These are phyloP conservation scores for Amblyjoppa proteus DNA, from an alignment of 2,888 invertebrate genomes.

Conservation along the genomic window DNA sequence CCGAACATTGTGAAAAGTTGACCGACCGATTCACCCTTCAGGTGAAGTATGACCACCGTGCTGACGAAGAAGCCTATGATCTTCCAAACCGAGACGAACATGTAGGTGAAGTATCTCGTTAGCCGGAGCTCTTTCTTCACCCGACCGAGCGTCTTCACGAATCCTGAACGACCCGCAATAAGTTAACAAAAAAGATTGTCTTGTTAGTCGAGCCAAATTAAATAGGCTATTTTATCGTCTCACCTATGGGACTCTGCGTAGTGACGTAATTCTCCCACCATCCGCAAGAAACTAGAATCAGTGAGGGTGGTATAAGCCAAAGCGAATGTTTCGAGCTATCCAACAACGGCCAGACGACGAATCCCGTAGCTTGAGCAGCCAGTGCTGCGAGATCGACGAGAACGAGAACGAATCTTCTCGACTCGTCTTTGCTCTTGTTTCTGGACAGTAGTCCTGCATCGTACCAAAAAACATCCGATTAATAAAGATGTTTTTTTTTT, in stretches of 20 bases:
- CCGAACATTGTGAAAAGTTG: conserved; percentile 92
- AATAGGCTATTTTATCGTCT: conserved; percentile 64
- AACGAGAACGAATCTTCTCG: conserved; percentile 91
- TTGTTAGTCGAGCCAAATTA: conserved; percentile 7
- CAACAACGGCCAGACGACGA: conserved; percentile 96
- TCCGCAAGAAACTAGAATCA: conserved; percentile 94
- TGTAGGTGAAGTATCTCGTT: conserved; percentile 95
- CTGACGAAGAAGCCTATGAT: conserved; percentile 92
- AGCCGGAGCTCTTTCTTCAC: conserved; percentile 92
- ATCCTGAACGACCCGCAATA: conserved; percentile 83
- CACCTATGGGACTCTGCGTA: conserved; percentile 93
- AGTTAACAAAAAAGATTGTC: conserved; percentile 62
- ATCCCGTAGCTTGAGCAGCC: conserved; percentile 95
- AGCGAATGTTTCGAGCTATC: conserved; percentile 90
- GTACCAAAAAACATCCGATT: conserved; percentile 1
- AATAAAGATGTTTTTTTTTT: background rate
- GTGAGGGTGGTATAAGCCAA: conserved; percentile 94
- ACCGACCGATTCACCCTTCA: conserved; percentile 91
- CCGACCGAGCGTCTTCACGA: conserved; percentile 91
- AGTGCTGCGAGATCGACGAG: conserved; percentile 94
- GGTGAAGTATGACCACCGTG: conserved; percentile 90
- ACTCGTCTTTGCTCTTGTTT: conserved; percentile 90
- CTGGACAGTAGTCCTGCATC: conserved; percentile 91
- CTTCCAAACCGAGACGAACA: conserved; percentile 97
- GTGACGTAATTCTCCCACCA: conserved; percentile 99